These are phyloP conservation scores for Sinohyriopsis cumingii DNA, from an alignment of 2,888 invertebrate species.

Conservation along the genomic window DNA sequence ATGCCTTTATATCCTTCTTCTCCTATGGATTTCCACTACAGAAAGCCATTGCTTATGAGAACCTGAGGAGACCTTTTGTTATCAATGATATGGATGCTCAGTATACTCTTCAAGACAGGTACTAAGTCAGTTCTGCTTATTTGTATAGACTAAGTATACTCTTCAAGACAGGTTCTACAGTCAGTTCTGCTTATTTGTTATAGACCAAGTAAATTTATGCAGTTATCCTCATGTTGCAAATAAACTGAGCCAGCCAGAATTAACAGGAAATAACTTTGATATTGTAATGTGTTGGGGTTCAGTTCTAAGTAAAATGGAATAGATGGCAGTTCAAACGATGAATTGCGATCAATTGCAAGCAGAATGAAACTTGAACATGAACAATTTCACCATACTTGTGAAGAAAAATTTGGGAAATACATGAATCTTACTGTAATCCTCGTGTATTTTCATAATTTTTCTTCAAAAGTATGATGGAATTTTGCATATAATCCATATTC, in stretches of 20 bases:
- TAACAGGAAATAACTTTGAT: background rate
- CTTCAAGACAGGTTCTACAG: slow-evolving; percentile 82
- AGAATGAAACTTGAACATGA: too few species aligned
- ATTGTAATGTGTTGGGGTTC: too few species aligned
- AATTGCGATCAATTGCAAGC: too few species aligned
- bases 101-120: slow-evolving; percentile 91
- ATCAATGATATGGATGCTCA: slow-evolving; percentile 99
- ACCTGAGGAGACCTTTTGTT: slow-evolving; percentile 93
- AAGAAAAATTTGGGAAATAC: too few species aligned
- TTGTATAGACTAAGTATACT: slow-evolving; percentile 87
- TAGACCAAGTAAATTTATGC: slow-evolving; percentile 82
- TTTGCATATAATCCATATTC: too few species aligned
- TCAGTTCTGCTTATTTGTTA: background rate
- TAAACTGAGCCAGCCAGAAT: background rate
- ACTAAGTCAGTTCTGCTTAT: slow-evolving; percentile 6
- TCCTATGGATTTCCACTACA: slow-evolving; percentile 98
- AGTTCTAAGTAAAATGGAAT: too few species aligned
- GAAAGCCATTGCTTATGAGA: slow-evolving; percentile 97
- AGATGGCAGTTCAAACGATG: too few species aligned
- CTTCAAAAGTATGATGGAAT: too few species aligned
- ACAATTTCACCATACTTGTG: too few species aligned
- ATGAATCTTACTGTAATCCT: too few species aligned
- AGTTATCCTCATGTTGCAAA: background rate
- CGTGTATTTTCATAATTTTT: too few species aligned
- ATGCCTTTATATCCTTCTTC: slow-evolving; percentile 98